A percentile compares a stretch with the other conserved stretches of the same genome.
Evolutionary conservation across 2,113 vertebrate genomes (phyloP).

Genomic region (Ictalurus furcatus): DNA sequence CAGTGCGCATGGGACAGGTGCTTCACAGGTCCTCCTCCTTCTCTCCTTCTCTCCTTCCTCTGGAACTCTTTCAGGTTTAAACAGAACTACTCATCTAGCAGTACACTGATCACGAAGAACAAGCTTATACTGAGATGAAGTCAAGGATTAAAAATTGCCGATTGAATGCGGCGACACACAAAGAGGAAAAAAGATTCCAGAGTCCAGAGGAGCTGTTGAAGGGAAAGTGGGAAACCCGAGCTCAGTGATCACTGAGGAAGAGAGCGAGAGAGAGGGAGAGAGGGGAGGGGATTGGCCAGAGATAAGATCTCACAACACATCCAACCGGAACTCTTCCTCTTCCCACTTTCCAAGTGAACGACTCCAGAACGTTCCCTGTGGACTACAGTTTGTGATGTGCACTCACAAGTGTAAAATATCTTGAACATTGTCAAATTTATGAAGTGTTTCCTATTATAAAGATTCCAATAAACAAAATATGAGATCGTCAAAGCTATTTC

Average conservation of each 20-base stretch:
- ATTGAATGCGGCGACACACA: background rate
- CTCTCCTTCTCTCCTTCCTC: background rate
- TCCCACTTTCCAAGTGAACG: background rate
- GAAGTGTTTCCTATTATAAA: too few relatives aligned
- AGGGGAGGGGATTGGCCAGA: conserved; percentile 38
- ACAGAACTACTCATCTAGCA: background rate
- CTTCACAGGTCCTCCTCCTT: background rate
- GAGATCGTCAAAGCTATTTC: too few relatives aligned
- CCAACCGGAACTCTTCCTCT: conserved; percentile 51
- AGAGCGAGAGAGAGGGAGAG: background rate
- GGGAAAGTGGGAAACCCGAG: conserved; percentile 11
- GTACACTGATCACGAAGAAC: background rate
- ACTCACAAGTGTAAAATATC: background rate
- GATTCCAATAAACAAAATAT: too few relatives aligned
- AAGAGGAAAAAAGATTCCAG: background rate
- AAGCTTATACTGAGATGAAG: background rate
- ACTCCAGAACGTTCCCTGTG: background rate
- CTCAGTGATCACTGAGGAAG: background rate
- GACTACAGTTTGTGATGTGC: background rate
- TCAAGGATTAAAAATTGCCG: too few relatives aligned
- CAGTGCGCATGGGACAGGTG: background rate
- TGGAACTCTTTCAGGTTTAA: background rate
- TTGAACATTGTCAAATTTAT: too few relatives aligned
- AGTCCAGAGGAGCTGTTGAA: background rate
- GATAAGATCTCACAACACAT: conserved; percentile 44